Base-by-base conservation (phyloP, 2,113 vertebrate genomes). In the Oncorhynchus kisutch region DNA sequence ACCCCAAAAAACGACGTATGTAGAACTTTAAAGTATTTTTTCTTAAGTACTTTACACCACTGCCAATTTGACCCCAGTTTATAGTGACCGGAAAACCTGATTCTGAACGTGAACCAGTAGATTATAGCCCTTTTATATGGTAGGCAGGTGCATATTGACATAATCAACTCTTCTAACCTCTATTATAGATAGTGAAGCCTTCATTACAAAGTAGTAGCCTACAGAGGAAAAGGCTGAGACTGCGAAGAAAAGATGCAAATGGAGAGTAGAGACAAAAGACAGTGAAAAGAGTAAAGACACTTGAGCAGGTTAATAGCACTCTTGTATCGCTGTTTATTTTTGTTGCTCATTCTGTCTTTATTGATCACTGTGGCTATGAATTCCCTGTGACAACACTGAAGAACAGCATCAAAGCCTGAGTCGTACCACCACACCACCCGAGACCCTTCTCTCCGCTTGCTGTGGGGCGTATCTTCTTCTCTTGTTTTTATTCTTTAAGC, bases 291-390 rank as follows among this genome's bases (percentile, higher is more conserved):
- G 39, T 25, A 68, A 83, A 77, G 67, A 86, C 85, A 83, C 74
- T 20, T 71, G 39, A 71, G 29, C 67, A 80, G 62, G 18, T 86
- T 84, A 84, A 80, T 81, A 88, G 84, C 84, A 89, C 76, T 75
- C 73, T 81, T 84, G 72, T 81, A 48, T 82, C 85, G 72, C 12
- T 81, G 20, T 90, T 89, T 89, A 84, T 90, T 86, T 86, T 24
- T 79, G 81, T 84, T 88, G 82, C 78, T 82, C 67, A 54, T 82
- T 89, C 31, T 7, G 75, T 88, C 64, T 90, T 88, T 87, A 81
- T 89, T 83, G 31, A 84, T 83, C 77, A 78, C 80, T 81, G 78
- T 77, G 67, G 76, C 81, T 89, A 64, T 84, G 81, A 77, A 76
- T 79, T 78, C 70, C 83, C 66, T 67, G 67, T 83, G 79, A 66